A percentile compares a stretch with the other conserved stretches of the same genome.
These are phyloP conservation scores for Adelognathus sp. DNA, from an alignment of 2,888 invertebrate genomes.

Conservation along the genomic window DNA sequence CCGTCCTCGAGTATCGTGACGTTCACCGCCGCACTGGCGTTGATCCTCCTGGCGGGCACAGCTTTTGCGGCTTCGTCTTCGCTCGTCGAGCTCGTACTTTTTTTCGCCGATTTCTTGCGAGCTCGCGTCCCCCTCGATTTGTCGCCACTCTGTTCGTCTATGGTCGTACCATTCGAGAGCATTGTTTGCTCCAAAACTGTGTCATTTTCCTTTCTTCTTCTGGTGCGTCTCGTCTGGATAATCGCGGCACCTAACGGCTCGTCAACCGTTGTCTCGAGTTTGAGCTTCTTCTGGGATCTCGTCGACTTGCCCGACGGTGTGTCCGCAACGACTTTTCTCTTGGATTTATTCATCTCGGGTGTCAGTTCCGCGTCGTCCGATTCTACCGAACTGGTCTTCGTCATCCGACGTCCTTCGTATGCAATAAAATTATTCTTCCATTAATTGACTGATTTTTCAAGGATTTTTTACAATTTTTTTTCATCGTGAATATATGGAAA, in stretches of 20 bases:
- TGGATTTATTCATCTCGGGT: constrained; percentile 23
- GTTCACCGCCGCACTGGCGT: neutral
- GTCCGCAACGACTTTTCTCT: constrained; percentile 4
- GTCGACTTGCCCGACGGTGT: constrained; percentile 10
- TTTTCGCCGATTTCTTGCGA: constrained; percentile 43
- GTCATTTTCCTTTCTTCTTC: constrained; percentile 40
- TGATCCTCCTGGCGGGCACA: neutral
- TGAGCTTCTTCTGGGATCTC: constrained; percentile 47
- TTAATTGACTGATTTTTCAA: no score
- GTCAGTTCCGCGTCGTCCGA: constrained; percentile 48
- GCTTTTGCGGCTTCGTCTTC: constrained; percentile 12
- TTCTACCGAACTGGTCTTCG: constrained; percentile 36
- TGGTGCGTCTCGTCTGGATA: constrained; percentile 45
- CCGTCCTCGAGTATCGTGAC: neutral
- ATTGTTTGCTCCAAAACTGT: constrained; percentile 23
- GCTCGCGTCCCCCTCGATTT: constrained; percentile 18
- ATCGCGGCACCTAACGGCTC: neutral
- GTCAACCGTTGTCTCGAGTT: constrained; percentile 12
- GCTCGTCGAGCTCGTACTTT: constrained; percentile 24
- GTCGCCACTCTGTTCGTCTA: constrained; percentile 31
- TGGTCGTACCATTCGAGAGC: constrained; percentile 16
- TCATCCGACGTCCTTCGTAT: constrained; percentile 42
- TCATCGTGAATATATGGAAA: no score
- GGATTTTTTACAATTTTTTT: no score
- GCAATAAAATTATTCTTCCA: no score